Evolutionary conservation across 2,888 invertebrate species (phyloP).

Genomic region (Acanthosepion esculentum): DNA sequence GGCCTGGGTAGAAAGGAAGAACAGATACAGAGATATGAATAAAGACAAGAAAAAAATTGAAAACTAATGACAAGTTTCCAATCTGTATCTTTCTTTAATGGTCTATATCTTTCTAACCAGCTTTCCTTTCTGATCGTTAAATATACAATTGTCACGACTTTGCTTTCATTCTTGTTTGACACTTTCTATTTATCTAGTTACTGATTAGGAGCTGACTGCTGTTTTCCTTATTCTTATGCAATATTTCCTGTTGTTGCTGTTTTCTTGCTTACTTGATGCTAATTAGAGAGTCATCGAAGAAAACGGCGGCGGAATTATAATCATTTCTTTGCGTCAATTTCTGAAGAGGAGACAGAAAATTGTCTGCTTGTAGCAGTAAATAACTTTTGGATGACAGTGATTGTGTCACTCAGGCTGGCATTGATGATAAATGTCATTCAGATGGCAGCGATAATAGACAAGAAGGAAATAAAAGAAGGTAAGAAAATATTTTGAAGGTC

Average conservation of each 20-base stretch:
- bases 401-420: neutral
- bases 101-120: no score
- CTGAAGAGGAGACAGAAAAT: neutral
- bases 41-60: no score
- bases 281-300: neutral
- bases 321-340: neutral
- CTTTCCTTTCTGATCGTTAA: neutral
- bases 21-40: no score
- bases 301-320: neutral
- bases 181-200: neutral
- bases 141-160: neutral
- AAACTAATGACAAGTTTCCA: no score
- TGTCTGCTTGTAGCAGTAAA: neutral
- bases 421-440: neutral
- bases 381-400: neutral
- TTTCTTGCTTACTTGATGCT: neutral
- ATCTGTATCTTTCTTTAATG: no score
- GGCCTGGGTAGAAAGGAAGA: no score
- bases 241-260: neutral
- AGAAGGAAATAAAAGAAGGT: neutral
- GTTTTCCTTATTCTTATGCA: neutral
- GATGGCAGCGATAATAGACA: neutral
- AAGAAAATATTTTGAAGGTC: neutral
- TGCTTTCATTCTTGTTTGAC: neutral
- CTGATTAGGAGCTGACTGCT: neutral